Conservation (phyloP, 2,888 invertebrate genomes). For the Polymixis lichenea region DNA sequence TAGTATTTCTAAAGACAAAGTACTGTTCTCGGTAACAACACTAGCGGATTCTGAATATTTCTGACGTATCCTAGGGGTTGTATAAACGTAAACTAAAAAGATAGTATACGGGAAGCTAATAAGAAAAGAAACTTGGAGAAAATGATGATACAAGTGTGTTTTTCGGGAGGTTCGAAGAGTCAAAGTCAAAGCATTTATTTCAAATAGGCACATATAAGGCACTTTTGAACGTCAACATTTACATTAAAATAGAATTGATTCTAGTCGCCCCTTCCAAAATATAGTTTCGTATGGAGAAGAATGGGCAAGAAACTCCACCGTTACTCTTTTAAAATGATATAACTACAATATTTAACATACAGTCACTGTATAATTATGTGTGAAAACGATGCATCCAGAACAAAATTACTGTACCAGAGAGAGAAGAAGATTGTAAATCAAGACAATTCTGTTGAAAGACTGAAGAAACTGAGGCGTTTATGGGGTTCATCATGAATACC, state of each 20-base stretch:
- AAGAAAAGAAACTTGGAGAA: accelerated
- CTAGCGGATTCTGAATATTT: not conserved
- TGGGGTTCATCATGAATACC: not conserved
- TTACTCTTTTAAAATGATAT: too few species aligned
- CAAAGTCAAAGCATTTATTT: too few species aligned
- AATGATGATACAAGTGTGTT: not conserved
- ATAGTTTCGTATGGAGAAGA: too few species aligned
- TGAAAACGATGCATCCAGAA: too few species aligned
- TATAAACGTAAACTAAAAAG: not conserved
- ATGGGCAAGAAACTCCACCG: too few species aligned
- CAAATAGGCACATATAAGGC: too few species aligned
- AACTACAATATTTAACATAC: too few species aligned
- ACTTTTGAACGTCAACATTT: too few species aligned
- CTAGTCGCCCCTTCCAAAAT: too few species aligned
- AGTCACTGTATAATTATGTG: too few species aligned
- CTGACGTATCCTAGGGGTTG: not conserved
- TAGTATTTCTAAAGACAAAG: not conserved
- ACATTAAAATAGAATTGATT: too few species aligned
- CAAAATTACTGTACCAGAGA: too few species aligned
- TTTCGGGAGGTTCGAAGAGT: not conserved
- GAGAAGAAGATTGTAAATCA: not conserved
- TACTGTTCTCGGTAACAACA: not conserved
- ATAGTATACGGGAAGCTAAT: not conserved
- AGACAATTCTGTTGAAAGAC: not conserved
- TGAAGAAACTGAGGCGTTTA: not conserved